phyloP scores from a whole-genome alignment of 2,888 invertebrate genomes.

The Lydus trimaculatus region DNA sequence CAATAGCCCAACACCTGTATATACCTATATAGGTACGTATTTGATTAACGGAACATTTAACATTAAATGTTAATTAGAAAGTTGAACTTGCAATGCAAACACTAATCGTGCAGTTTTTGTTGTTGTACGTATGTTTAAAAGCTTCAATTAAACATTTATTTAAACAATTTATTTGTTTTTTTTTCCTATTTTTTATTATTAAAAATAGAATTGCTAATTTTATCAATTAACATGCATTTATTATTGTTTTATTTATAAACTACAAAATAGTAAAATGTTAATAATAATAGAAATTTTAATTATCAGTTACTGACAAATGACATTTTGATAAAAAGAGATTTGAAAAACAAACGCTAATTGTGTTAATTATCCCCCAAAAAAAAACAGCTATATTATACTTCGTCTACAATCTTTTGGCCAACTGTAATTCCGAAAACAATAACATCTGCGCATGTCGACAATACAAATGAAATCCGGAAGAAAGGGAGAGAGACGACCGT shows the following conservation, averaged over 20 bases:
- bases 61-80: conserved; percentile 18
- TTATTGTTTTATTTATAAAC: conserved; percentile 1
- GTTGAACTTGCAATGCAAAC: conserved; percentile 7
- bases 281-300: background rate
- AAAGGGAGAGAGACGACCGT: too few relatives aligned
- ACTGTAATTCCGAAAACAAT: too few relatives aligned
- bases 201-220: background rate
- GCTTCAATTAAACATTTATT: background rate
- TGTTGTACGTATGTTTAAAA: background rate
- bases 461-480: too few relatives aligned
- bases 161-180: background rate
- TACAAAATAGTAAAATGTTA: background rate
- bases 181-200: background rate
- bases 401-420: too few relatives aligned
- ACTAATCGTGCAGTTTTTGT: background rate
- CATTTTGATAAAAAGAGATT: too few relatives aligned
- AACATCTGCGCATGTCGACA: too few relatives aligned
- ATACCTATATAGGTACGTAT: background rate
- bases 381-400: too few relatives aligned
- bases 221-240: background rate
- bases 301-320: too few relatives aligned
- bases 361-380: too few relatives aligned
- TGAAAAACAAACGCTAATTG: too few relatives aligned
- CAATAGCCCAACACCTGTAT: background rate
- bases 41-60: conserved; percentile 10